These are phyloP conservation scores for Clanis bilineata DNA, from an alignment of 2,888 invertebrate species.

Conservation along the genomic window DNA sequence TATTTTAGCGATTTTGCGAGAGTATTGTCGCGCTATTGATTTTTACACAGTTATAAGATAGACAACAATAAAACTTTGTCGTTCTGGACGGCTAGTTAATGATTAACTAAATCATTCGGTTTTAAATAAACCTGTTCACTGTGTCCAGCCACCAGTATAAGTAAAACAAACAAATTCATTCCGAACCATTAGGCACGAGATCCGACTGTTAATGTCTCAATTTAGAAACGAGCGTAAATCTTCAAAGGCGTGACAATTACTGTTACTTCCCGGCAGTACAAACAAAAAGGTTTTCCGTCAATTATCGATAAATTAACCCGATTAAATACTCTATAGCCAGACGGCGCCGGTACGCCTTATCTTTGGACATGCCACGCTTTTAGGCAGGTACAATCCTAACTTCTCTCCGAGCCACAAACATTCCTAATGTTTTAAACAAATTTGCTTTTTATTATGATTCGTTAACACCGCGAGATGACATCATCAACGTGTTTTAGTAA, in stretches of 20 bases:
- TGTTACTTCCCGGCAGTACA: slow-evolving; percentile 81
- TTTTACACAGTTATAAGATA: not conserved
- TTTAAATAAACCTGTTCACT: slow-evolving; percentile 28
- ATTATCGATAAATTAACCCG: slow-evolving; percentile 83
- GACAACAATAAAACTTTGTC: not conserved
- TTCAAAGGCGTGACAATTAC: slow-evolving; percentile 83
- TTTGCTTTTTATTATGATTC: slow-evolving; percentile 72
- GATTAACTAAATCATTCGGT: not conserved
- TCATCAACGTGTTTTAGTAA: not conserved
- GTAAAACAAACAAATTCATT: slow-evolving; percentile 81
- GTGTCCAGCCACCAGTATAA: slow-evolving; percentile 67
- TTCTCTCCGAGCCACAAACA: slow-evolving; percentile 60
- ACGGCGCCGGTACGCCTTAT: slow-evolving; percentile 78
- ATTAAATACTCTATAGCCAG: slow-evolving; percentile 75
- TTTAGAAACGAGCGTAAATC: slow-evolving; percentile 82
- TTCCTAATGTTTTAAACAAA: slow-evolving; percentile 68
- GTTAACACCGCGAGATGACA: slow-evolving; percentile 30
- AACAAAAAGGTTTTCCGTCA: slow-evolving; percentile 82
- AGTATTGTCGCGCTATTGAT: too few relatives aligned
- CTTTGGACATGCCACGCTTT: slow-evolving; percentile 79
- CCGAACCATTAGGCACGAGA: slow-evolving; percentile 81
- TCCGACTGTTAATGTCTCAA: slow-evolving; percentile 82
- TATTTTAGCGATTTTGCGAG: too few relatives aligned
- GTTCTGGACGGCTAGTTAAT: not conserved
- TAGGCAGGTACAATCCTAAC: slow-evolving; percentile 72